Base-by-base conservation (phyloP, 2,113 vertebrate species). In the Progne subis region DNA sequence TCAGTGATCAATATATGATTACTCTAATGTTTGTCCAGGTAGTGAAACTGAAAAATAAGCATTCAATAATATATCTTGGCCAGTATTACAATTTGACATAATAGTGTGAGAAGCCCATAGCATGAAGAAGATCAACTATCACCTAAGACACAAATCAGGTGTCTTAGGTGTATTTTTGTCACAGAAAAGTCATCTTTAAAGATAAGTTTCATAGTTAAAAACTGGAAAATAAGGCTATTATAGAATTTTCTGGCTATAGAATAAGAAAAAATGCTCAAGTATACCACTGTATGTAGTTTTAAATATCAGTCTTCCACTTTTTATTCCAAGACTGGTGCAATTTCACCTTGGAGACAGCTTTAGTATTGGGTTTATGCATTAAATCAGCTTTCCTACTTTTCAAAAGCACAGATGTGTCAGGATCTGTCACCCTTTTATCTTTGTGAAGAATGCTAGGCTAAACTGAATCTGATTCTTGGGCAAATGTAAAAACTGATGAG, bases 371-470 rank as follows among this genome's bases (percentile, higher is more conserved):
- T 87, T 95, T 95, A 74, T 55, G 74, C 71, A 90, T 72, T 39
- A 89, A 95, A 94, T 94, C 85, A 83, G 75, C 90, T 94, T 95
- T 92, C 53, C 87, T 85, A 80, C 75, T 91, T 88, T 95, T 94
- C 75, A 91, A 91, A 96, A 90, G 87, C 90, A 60, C 50, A 92
- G 77, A 87, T 44, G 61, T 76, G 85, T 76, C 78, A 95, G 83
- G 56, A 95, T 86, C 70, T 89, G 84, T 95, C 68, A 75, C 79
- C 64, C 90, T 95, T 92, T 93, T 92, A 91, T 93, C 90, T 88
- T 90, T 88, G 82, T 83, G 85, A 96, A 96, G 90, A 92, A 96
- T 86, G 68, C 72, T 64, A 61, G 79, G 76, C 82, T 94, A 95
- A 94, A 94, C 88, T 75, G 82, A 90, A 90, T 88, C 84, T 92